Evolutionary conservation across 2,113 vertebrate genomes (phyloP), one percentile per base, ranked within the genome.

Genomic region (Callipepla californica): DNA sequence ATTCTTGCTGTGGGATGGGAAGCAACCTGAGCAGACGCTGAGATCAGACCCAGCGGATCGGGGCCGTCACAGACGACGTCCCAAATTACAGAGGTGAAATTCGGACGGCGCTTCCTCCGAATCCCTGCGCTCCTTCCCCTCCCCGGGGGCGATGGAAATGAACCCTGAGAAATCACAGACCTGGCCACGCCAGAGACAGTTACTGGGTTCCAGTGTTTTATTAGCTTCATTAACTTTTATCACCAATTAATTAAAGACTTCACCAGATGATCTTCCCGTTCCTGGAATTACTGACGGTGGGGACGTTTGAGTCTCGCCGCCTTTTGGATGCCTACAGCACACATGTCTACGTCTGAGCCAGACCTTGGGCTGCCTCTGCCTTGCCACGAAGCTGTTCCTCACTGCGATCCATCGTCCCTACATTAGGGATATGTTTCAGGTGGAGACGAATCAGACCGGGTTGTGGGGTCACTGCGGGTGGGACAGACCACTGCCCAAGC

Each of bases 241-340:
- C 85, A 93, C 90, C 85, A 95, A 96, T 96, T 95, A 95, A 95
- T 96, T 96, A 96, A 90, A 96, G 95, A 92, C 93, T 90, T 94
- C 80, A n/a, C 25, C 47, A 92, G 86, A 77, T 40, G 38, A 88
- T 86, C 76, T 72, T 55, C 55, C 70, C 59, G 47, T 94, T 96
- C 66, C 65, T 86, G 80, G 44, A 18, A 32, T 90, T 90, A 90
- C 82, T 78, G 80, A 90, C 40, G 93, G 79, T 83, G 38, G 14
- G 13, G 23, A 51, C 0, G 2, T 67, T 80, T 90, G 83, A 61
- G 12, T 68, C 32, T 93, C 76, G 50, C 50, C 55, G 50, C 21
- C 32, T 22, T 59, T 79, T 10, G 73, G 85, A 61, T 69, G 62
- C 59, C 55, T 85, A 5, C 3, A 2, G 22, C 25, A 59, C n/a